phyloP scores from a whole-genome alignment of 2,888 invertebrate genomes.

The Polydrusus tereticollis region DNA sequence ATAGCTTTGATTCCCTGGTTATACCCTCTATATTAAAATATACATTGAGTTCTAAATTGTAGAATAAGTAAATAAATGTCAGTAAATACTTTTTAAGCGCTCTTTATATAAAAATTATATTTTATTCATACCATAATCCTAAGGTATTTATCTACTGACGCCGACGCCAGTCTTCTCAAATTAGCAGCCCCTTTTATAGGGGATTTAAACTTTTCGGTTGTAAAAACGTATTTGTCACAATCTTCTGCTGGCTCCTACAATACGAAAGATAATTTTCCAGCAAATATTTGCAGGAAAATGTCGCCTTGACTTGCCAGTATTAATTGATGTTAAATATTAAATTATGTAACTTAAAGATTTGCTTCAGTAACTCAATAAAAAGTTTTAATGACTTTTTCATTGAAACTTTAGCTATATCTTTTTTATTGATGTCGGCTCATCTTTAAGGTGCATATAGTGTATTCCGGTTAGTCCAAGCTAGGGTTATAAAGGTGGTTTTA shows the following conservation, averaged over 20 bases:
- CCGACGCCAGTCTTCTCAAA: neutral
- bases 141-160: neutral
- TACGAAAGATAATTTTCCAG: neutral
- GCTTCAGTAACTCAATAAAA: neutral
- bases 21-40: no score
- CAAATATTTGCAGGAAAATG: neutral
- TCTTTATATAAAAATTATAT: neutral
- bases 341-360: neutral
- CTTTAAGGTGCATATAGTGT: no score
- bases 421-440: no score
- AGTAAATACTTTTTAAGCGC: no score
- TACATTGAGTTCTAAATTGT: no score
- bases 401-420: no score
- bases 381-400: no score
- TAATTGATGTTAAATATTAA: neutral
- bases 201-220: neutral
- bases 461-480: no score
- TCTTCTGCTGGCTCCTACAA: neutral
- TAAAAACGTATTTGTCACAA: neutral
- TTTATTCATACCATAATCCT: neutral
- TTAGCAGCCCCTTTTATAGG: neutral
- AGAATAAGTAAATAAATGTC: no score
- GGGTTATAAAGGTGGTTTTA: no score
- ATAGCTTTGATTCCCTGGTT: no score
- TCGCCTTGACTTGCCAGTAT: neutral